Evolutionary conservation across 2,113 vertebrate genomes (phyloP), one percentile per base, ranked within the genome.

Genomic region (Hippocampus comes): DNA sequence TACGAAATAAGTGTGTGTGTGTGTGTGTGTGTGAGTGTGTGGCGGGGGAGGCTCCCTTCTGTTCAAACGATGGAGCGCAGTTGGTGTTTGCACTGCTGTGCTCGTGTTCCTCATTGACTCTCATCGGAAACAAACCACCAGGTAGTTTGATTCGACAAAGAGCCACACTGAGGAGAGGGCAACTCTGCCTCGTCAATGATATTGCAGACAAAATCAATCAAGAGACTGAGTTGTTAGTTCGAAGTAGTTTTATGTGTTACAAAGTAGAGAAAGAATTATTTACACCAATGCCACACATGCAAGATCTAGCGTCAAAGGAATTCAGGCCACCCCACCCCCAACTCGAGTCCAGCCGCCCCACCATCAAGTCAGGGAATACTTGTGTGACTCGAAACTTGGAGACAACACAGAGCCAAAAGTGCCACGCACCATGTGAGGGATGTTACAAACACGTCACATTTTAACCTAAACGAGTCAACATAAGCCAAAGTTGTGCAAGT

Each of bases 331-430:
- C 79, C 78, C 25, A 69, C 70, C 82, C 78, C 84, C 80, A 57
- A 46, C 17, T 23, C 25, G 46, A 43, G 17, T 55, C 34, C 68
- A 53, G 43, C 70, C 68, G 65, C 71, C 76, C 67, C 14, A 48
- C 57, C 23, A 67, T 78, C 73, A 88, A 89, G 89, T 89, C 84
- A 87, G 80, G 68, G 68, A 80, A 83, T 79, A 81, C 78, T 88
- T 78, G 74, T 85, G 79, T 71, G 59, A 25, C 65, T 84, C 79
- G 87, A 88, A 82, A 85, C 84, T 83, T 78, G 83, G 86, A 87
- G 71, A 75, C 41, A 76, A 68, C 80, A 71, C 73, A 41, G 70
- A 55, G 79, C 85, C 75, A 80, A 82, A 86, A 79, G 63, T 86
- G 75, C 71, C 64, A 30, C 73, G 61, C 59, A 75, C 11, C 38